Percentiles rank a stretch among this genome's conserved stretches.
Evolutionary conservation across 2,113 vertebrate species (phyloP).

Genomic region (Trichomycterus rosablanca): DNA sequence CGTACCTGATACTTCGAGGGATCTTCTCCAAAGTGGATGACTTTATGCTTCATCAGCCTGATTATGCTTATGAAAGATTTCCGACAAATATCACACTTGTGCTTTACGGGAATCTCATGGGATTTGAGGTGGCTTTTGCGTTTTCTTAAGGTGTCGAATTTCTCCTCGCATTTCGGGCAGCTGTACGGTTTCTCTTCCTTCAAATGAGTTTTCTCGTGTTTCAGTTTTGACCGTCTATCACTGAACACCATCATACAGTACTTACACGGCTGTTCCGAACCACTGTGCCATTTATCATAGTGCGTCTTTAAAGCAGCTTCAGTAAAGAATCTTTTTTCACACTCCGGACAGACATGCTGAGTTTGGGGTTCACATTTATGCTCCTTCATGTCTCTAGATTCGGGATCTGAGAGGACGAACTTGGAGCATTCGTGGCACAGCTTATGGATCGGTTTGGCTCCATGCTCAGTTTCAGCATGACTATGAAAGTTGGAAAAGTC

Average conservation of each 20-base stretch:
- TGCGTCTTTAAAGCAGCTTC: not conserved
- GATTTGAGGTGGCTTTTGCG: not conserved
- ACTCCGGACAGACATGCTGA: conserved; percentile 1
- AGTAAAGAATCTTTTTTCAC: conserved; percentile 2
- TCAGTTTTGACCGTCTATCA: not conserved
- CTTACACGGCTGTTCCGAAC: not conserved
- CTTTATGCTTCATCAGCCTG: not conserved
- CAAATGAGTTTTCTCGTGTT: conserved; percentile 1
- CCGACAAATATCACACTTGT: not conserved
- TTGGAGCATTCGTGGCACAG: conserved; percentile 3
- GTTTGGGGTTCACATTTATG: not conserved
- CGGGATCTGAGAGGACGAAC: not conserved
- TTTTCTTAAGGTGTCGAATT: not conserved
- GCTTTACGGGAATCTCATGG: not conserved
- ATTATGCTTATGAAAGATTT: not conserved
- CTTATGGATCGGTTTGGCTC: not conserved
- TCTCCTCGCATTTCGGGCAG: conserved; percentile 3
- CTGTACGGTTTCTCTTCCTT: not conserved
- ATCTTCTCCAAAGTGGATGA: conserved; percentile 9
- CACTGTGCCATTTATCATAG: not conserved
- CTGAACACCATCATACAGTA: conserved; percentile 6
- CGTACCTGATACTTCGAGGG: conserved; percentile 1
- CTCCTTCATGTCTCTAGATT: not conserved
- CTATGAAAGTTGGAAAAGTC: conserved; percentile 4
- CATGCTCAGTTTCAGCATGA: conserved; percentile 6